Conservation (phyloP, 2,888 invertebrate genomes). For the Anthrax anthrax region DNA sequence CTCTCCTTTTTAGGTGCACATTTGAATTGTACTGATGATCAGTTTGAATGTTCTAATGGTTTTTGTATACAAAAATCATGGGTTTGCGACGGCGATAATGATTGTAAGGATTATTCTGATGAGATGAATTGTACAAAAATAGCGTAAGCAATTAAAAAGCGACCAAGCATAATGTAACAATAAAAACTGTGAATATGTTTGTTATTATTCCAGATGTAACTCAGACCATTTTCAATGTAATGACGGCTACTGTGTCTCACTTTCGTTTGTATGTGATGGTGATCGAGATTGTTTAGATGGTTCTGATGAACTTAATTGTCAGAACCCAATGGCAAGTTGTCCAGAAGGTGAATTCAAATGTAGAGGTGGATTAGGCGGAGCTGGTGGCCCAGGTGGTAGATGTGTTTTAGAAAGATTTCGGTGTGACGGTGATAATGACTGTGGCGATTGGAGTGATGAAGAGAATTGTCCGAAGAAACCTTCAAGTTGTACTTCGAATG, state of each 20-base stretch:
- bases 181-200: neutral
- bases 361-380: constrained; percentile 40
- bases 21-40: constrained; percentile 51
- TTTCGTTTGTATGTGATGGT: constrained; percentile 61
- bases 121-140: constrained; percentile 57
- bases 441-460: constrained; percentile 79
- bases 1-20: constrained; percentile 23
- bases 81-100: constrained; percentile 67
- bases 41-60: constrained; percentile 64
- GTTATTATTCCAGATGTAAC: constrained; percentile 42
- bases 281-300: constrained; percentile 61
- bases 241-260: constrained; percentile 57
- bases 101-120: constrained; percentile 67
- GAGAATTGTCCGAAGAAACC: constrained; percentile 55
- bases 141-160: too few relatives aligned
- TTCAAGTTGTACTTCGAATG: constrained; percentile 51
- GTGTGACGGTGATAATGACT: constrained; percentile 77
- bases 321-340: constrained; percentile 43
- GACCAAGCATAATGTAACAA: too few relatives aligned
- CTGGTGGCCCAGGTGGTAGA: constrained; percentile 34
- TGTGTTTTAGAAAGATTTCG: constrained; percentile 62
- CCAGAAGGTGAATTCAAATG: constrained; percentile 63
- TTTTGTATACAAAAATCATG: constrained; percentile 60
- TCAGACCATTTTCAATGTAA: constrained; percentile 58
- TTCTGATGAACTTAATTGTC: constrained; percentile 57